Conservation (phyloP, 2,888 invertebrate genomes). For the Athalia rosae region DNA sequence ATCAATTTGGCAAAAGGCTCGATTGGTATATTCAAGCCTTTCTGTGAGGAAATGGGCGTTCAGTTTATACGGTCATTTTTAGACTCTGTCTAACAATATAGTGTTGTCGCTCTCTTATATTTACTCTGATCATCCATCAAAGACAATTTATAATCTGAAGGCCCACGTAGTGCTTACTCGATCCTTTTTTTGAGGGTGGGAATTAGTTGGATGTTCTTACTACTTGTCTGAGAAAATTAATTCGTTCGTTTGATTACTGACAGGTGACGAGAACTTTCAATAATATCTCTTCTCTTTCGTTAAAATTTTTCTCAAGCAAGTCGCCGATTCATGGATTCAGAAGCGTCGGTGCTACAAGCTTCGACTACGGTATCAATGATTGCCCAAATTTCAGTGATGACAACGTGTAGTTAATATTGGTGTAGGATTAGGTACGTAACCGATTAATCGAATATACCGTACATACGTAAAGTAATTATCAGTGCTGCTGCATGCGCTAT, state of each 20-base stretch:
- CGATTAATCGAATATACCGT: no score
- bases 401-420: no score
- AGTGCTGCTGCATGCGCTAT: no score
- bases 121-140: background rate
- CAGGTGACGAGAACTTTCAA: background rate
- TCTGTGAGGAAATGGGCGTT: conserved; percentile 73
- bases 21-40: conserved; percentile 65
- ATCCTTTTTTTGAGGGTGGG: conserved; percentile 28
- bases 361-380: no score
- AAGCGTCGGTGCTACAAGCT: no score
- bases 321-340: conserved; percentile 34
- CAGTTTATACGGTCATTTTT: conserved; percentile 57
- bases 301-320: conserved; percentile 31
- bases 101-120: background rate
- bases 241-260: background rate
- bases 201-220: conserved; percentile 37
- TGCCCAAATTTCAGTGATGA: no score
- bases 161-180: conserved; percentile 69
- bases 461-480: no score
- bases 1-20: conserved; percentile 73
- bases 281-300: conserved; percentile 50
- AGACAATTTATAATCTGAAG: conserved; percentile 64
- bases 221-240: conserved; percentile 32
- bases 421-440: no score
- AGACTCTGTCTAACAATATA: background rate